Conservation (phyloP, 2,797 vertebrate species). For the Avahi laniger region DNA sequence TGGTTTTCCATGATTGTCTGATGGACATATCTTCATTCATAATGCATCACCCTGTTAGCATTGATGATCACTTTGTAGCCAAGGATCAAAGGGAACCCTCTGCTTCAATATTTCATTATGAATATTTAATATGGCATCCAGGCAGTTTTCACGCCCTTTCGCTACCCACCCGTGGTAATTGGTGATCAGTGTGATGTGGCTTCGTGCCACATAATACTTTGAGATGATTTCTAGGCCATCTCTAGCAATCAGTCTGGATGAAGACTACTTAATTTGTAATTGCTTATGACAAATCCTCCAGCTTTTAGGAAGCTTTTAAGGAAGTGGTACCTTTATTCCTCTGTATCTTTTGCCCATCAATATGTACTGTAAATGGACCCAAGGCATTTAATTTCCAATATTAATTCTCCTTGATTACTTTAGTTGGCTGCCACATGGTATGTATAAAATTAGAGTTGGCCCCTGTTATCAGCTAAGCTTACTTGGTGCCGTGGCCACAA, state of each 20-base stretch:
- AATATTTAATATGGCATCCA: slow-evolving; percentile 34
- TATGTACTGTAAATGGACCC: background rate
- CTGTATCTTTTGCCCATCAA: background rate
- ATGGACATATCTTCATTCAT: background rate
- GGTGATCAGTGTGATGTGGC: slow-evolving; percentile 13
- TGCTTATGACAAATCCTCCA: slow-evolving; percentile 5
- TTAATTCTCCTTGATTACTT: background rate
- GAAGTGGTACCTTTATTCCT: background rate
- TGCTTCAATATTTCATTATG: background rate
- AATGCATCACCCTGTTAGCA: background rate
- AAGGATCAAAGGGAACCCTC: background rate
- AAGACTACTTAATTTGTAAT: slow-evolving; percentile 48
- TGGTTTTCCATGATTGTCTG: background rate
- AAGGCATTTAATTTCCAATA: background rate
- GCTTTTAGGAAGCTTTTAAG: background rate
- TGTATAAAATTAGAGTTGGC: background rate
- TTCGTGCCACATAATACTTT: background rate
- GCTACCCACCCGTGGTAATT: background rate
- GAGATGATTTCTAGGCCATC: slow-evolving; percentile 35
- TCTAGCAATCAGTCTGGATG: slow-evolving; percentile 16
- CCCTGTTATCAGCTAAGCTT: background rate
- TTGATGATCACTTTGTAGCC: background rate
- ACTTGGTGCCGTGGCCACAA: background rate
- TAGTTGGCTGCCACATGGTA: background rate
- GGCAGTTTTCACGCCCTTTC: background rate